A percentile compares a stretch with the other conserved stretches of the same genome.
Evolutionary conservation across 2,113 vertebrate species (phyloP).

Genomic region (Eolophus roseicapilla): DNA sequence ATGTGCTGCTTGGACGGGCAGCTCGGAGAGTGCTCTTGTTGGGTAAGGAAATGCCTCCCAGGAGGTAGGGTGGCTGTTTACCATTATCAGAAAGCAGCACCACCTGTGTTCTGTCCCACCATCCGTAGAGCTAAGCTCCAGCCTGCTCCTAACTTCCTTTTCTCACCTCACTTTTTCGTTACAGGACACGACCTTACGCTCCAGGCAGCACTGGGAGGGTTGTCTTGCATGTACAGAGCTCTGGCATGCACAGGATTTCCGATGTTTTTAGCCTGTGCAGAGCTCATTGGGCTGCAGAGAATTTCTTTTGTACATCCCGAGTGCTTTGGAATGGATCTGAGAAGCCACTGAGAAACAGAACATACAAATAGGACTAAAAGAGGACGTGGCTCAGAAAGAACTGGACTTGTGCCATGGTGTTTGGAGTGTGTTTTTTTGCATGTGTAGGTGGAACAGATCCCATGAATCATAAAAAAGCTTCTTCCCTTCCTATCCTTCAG

Average conservation of each 20-base stretch:
- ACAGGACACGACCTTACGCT: accelerated
- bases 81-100: background rate
- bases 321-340: background rate
- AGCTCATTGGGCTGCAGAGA: background rate
- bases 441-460: conserved; percentile 44
- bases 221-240: background rate
- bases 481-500: background rate
- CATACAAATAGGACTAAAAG: background rate
- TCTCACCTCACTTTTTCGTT: accelerated
- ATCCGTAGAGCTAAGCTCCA: background rate
- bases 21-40: accelerated
- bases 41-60: background rate
- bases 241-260: background rate
- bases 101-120: background rate
- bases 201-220: background rate
- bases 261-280: background rate
- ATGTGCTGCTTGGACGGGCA: accelerated
- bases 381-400: background rate
- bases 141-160: too few relatives aligned
- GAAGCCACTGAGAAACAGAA: background rate
- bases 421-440: background rate
- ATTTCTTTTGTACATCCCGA: background rate
- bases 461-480: conserved; percentile 24
- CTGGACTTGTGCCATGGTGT: background rate
- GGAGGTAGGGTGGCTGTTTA: background rate